Conservation (phyloP, 2,113 vertebrate genomes). For the Microcebus murinus region DNA sequence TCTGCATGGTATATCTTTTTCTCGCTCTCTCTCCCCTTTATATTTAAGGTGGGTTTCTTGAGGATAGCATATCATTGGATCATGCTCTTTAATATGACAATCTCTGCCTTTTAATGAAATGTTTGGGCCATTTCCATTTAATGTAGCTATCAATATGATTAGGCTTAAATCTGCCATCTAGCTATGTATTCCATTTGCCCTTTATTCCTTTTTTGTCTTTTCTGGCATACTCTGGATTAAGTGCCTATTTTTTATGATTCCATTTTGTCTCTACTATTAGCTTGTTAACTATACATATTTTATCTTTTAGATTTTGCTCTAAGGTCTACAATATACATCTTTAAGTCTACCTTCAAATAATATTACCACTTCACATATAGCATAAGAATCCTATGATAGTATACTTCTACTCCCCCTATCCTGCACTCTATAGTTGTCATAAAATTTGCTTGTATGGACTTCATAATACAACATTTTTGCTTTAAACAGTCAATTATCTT, state of each 20-base stretch:
- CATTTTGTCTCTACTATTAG: background rate
- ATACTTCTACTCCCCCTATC: background rate
- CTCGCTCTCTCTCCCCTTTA: background rate
- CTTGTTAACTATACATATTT: background rate
- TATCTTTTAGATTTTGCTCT: background rate
- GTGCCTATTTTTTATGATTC: background rate
- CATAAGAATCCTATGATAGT: background rate
- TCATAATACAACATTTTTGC: background rate
- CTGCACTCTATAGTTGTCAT: background rate
- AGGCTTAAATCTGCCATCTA: background rate
- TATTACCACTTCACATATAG: background rate
- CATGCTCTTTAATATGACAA: background rate
- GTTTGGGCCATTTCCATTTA: background rate
- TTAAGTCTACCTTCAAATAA: background rate
- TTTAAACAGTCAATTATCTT: background rate
- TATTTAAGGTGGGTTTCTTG: background rate
- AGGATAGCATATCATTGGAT: background rate
- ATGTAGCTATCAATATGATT: background rate
- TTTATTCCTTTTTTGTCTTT: background rate
- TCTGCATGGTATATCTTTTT: background rate
- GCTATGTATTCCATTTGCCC: background rate
- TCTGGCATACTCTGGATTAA: background rate
- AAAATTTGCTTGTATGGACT: background rate
- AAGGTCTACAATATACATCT: background rate
- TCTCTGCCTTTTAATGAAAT: background rate